Conservation (phyloP, 2,888 invertebrate genomes). For the Emmelina monodactyla region DNA sequence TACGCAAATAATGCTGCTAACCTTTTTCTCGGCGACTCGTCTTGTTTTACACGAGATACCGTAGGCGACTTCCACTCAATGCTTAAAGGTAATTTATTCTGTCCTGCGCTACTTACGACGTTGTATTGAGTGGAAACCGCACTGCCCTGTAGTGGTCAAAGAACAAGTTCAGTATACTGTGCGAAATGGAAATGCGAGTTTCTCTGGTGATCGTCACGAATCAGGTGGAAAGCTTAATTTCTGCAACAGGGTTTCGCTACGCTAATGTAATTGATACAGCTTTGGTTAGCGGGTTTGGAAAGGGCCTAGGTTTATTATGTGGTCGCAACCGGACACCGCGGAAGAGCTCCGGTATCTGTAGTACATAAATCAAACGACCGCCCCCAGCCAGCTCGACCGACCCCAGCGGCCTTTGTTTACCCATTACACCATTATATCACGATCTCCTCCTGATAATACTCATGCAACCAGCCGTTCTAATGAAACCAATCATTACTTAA, state of each 20-base stretch:
- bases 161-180: slow-evolving; percentile 39
- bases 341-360: slow-evolving; percentile 53
- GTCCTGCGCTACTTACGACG: slow-evolving; percentile 46
- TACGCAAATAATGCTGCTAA: slow-evolving; percentile 26
- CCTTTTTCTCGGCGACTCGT: slow-evolving; percentile 49
- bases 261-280: too few relatives aligned
- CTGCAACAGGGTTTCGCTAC: too few relatives aligned
- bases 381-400: slow-evolving; percentile 38
- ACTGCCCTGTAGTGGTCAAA: slow-evolving; percentile 38
- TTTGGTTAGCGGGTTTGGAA: slow-evolving; percentile 23
- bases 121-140: slow-evolving; percentile 39
- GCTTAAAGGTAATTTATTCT: slow-evolving; percentile 51
- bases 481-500: slow-evolving; percentile 22
- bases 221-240: too few relatives aligned
- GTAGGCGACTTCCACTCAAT: slow-evolving; percentile 38
- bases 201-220: too few relatives aligned
- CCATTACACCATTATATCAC: slow-evolving; percentile 27
- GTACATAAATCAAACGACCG: slow-evolving; percentile 53
- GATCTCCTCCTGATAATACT: slow-evolving; percentile 38
- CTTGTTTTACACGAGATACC: slow-evolving; percentile 58
- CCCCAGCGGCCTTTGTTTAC: slow-evolving; percentile 46
- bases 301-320: slow-evolving; percentile 36
- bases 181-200: too few relatives aligned
- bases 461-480: slow-evolving; percentile 18
- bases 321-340: slow-evolving; percentile 49